Percentiles rank a stretch among this genome's conserved stretches.
Evolutionary conservation across 2,113 vertebrate genomes (phyloP).

Genomic region (Pungitius pungitius): DNA sequence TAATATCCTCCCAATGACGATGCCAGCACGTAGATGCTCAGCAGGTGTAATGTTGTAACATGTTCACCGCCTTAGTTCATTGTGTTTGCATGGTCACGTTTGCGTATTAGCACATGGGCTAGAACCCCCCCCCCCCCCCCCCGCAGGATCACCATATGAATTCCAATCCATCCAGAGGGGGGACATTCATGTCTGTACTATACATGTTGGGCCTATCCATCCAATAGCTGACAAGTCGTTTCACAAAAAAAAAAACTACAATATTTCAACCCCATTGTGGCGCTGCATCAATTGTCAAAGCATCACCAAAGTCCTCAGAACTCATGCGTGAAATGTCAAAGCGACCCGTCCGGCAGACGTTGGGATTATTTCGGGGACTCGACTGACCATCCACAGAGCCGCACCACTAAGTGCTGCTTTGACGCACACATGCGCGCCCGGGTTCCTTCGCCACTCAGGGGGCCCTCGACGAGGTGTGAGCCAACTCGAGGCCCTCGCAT

Average conservation of each 20-base stretch:
- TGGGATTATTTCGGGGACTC: not conserved
- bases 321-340: not conserved
- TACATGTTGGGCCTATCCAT: not conserved
- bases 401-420: not conserved
- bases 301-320: not conserved
- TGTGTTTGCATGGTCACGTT: not conserved
- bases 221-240: not conserved
- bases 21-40: not conserved
- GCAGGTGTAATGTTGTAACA: not conserved
- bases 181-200: not conserved
- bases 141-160: not conserved
- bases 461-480: constrained; percentile 56
- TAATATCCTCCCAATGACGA: not conserved
- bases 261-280: not conserved
- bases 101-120: not conserved
- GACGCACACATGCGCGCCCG: constrained; percentile 22
- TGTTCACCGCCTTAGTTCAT: not conserved
- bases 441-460: constrained; percentile 31
- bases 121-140: too few relatives aligned
- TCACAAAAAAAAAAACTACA: not conserved
- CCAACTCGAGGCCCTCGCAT: constrained; percentile 54
- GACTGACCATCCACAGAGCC: too few relatives aligned
- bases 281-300: not conserved
- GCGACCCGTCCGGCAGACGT: not conserved
- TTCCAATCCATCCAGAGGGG: not conserved